Base-by-base conservation (phyloP, 1,140 invertebrate species). In the Drosophila funebris region DNA sequence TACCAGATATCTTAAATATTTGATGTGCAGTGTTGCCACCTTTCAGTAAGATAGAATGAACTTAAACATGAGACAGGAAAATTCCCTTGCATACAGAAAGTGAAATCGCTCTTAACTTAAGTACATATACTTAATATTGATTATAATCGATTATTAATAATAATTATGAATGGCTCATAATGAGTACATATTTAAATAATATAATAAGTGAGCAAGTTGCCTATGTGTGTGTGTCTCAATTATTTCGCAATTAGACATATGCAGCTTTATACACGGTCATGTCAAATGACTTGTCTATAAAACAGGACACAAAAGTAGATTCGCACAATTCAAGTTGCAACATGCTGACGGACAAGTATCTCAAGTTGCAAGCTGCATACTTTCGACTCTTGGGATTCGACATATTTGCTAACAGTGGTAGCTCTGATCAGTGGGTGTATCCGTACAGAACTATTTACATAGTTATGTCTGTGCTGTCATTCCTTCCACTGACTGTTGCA, bases 271-370 rank as follows among this genome's bases (percentile, higher is more conserved):
- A n/a, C n/a, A n/a, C n/a, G n/a, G n/a, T n/a, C n/a, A n/a, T n/a
- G n/a, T n/a, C n/a, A n/a, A n/a, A n/a, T n/a, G n/a, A 9, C 14
- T 11, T 20, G 11, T 20, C 13, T 46, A 54, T 78, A 33, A 61
- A 71, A 39, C 20, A 13, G 2, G 8, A 0, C 46, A 4, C 2
- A 8, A 9, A 11, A 16, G 5, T 33, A 27, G 14, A 27, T 14
- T 11, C 6, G 24, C 14, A 46, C 27, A 37, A 14, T 16, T 41
- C 13, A 37, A 60, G n/a, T 9, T 24, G 58, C 36, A 39, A 63
- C 56, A 80, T 80, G 81, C 39, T 63, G 50, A 80, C 81, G 48
- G 36, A 66, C 20, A 73, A 60, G 54, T 85, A 80, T 31, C 60
- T 84, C 1, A 63, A 43, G 3, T 20, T 81, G 29, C 77, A 80